Evolutionary conservation across 1,140 invertebrate species (phyloP).

Genomic region (Latrodectus geometricus): DNA sequence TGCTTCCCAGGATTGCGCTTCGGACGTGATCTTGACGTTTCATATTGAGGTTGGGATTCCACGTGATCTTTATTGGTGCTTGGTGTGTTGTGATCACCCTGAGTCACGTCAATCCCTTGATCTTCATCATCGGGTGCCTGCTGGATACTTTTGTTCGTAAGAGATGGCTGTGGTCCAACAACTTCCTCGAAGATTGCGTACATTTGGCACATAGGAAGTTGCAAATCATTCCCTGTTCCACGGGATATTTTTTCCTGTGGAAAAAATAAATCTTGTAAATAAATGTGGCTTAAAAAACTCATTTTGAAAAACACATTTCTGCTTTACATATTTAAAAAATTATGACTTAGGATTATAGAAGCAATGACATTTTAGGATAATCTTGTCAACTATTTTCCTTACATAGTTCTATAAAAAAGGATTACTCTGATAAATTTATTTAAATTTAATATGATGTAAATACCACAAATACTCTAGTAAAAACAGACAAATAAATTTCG

Average conservation of each 20-base stretch:
- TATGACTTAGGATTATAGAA: too few species aligned
- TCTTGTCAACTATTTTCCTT: too few species aligned
- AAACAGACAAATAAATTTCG: too few species aligned
- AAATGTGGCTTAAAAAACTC: too few species aligned
- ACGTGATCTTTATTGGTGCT: neutral
- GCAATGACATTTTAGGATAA: too few species aligned
- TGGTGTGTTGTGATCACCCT: neutral
- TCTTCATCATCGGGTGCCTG: neutral
- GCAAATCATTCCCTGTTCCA: slow-evolving; percentile 68
- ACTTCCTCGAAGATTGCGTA: slow-evolving; percentile 69
- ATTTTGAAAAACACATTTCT: too few species aligned
- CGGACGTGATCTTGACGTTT: neutral
- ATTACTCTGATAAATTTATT: too few species aligned
- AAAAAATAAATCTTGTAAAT: too few species aligned
- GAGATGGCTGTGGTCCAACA: slow-evolving; percentile 49
- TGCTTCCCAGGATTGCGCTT: slow-evolving; percentile 4
- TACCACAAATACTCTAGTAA: too few species aligned
- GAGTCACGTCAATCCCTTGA: slow-evolving; percentile 5
- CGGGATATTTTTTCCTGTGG: slow-evolving; percentile 35
- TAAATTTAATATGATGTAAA: too few species aligned
- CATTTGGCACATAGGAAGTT: slow-evolving; percentile 69
- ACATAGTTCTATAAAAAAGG: too few species aligned
- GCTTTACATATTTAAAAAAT: too few species aligned
- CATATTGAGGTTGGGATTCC: slow-evolving; percentile 17
- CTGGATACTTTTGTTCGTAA: neutral